Evolutionary conservation across 2,797 vertebrate species (phyloP).

Genomic region (Siniperca scherzeri): DNA sequence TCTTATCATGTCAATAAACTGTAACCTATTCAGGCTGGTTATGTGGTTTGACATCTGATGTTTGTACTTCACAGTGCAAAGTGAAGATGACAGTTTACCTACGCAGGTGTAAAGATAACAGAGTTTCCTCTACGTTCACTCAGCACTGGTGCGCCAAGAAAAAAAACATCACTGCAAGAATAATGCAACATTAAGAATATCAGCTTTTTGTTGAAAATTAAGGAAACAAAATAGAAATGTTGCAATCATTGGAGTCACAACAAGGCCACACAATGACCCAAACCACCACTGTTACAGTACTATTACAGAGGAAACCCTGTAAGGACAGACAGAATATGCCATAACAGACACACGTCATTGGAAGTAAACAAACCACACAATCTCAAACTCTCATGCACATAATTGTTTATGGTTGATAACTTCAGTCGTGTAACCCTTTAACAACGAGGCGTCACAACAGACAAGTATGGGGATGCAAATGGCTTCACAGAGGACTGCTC

Average conservation of each 20-base stretch:
- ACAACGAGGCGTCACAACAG: background rate
- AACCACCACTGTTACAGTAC: background rate
- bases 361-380: conserved; percentile 20
- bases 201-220: background rate
- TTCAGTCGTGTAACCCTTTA: background rate
- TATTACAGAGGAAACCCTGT: conserved; percentile 3
- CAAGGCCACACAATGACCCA: background rate
- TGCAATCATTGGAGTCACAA: background rate
- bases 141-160: background rate
- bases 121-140: background rate
- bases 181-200: background rate
- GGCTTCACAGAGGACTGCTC: background rate
- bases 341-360: conserved; percentile 11
- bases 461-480: background rate
- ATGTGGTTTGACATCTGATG: conserved; percentile 42
- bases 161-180: background rate
- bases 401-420: background rate
- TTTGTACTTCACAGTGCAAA: conserved; percentile 6
- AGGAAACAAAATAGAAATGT: background rate
- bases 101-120: conserved; percentile 50
- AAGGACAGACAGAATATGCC: conserved; percentile 10
- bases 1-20: background rate
- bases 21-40: background rate
- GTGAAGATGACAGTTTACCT: conserved; percentile 40
- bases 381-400: background rate